A percentile compares a stretch with the other conserved stretches of the same genome.
Evolutionary conservation across 2,888 invertebrate genomes (phyloP).

Genomic region (Leptopilina syphax): DNA sequence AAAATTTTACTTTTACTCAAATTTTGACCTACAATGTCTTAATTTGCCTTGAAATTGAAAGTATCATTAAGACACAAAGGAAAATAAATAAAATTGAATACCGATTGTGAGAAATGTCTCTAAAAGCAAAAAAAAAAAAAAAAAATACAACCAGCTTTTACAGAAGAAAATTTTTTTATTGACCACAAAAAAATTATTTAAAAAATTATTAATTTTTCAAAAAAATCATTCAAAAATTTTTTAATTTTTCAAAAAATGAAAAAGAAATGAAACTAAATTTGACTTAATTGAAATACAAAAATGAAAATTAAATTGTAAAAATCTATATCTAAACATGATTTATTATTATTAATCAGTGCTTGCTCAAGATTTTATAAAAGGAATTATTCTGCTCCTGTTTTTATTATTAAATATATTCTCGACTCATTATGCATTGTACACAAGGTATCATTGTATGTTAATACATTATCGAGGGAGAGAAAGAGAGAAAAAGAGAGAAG

Average conservation of each 20-base stretch:
- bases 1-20: no score
- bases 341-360: not conserved
- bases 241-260: not conserved
- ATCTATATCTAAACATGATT: not conserved
- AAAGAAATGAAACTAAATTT: not conserved
- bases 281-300: not conserved
- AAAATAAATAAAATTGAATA: no score
- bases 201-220: not conserved
- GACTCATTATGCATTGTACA: not conserved
- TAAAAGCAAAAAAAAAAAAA: no score
- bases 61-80: no score
- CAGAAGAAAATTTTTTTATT: no score
- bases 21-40: no score
- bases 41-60: no score
- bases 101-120: no score
- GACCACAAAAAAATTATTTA: not conserved
- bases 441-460: slow-evolving; percentile 25
- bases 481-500: no score
- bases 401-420: slow-evolving; percentile 8
- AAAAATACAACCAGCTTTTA: no score
- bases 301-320: not conserved
- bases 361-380: slow-evolving; percentile 12
- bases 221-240: not conserved
- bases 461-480: not conserved
- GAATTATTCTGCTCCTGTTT: slow-evolving; percentile 12